Evolutionary conservation across 92 coral and sea anemone species (phyloP).

Genomic region (Metridium senile): DNA sequence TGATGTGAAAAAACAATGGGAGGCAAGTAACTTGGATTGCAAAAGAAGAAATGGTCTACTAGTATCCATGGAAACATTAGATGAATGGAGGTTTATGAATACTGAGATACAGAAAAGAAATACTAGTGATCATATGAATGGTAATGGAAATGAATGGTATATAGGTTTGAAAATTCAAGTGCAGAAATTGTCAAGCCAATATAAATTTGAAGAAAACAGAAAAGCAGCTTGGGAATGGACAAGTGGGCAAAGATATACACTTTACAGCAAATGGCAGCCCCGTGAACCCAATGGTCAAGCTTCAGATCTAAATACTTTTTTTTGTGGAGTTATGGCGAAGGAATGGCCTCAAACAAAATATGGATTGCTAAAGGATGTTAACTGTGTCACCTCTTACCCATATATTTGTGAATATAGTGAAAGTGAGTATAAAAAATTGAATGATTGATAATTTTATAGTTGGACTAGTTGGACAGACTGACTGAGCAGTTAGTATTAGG

Average conservation of each 20-base stretch:
- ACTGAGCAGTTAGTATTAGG: neutral
- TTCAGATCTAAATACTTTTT: neutral
- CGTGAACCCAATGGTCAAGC: neutral
- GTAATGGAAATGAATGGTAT: neutral
- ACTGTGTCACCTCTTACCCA: neutral
- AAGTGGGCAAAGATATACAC: neutral
- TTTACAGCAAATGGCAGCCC: neutral
- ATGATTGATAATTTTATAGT: neutral
- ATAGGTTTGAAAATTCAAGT: neutral
- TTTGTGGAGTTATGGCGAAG: neutral
- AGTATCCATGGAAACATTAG: slow-evolving; percentile 24
- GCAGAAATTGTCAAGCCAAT: neutral
- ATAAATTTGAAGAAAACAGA: neutral
- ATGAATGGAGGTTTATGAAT: slow-evolving; percentile 13
- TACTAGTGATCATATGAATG: neutral
- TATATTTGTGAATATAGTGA: slow-evolving; percentile 13
- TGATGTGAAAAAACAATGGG: neutral
- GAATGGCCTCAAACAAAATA: neutral
- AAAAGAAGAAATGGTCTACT: neutral
- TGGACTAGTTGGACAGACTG: neutral
- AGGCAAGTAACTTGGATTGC: neutral
- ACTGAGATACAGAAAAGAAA: slow-evolving; percentile 11
- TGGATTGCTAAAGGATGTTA: neutral
- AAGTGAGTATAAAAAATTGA: too few relatives aligned
- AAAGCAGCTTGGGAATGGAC: neutral